Base-by-base conservation (phyloP, 1,140 invertebrate genomes). In the Drosophila nannoptera region DNA sequence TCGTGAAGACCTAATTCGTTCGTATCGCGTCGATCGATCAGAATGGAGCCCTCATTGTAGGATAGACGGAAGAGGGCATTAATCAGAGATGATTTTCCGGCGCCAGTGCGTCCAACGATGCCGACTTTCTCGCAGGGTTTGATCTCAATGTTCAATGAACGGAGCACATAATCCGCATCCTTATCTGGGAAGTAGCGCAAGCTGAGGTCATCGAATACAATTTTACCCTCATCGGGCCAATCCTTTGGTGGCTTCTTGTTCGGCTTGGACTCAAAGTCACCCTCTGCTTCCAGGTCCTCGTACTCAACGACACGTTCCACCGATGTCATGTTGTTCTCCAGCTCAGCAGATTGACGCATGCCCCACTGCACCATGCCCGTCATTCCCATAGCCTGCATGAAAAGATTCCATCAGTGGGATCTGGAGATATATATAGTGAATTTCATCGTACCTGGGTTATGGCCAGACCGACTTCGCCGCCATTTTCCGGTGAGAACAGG, bases 61-160 rank as follows among this genome's bases (percentile, higher is more conserved):
- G 93, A 92, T 45, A 97, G 78, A 43, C 95, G 93, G 84, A 94
- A 96, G 0, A 98, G 87, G 0, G 95, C 94, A 29, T 94, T 91
- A 60, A 97, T 96, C 4, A 98, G 88, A 0, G 97, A 97, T 0
- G 96, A 96, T 90, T 98, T 98, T n/a, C 97, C 97, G 32, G 97
- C 97, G 7, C 97, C 97, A 7, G 96, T 97, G 80, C 95, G 91
- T 31, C 96, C 96, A 14, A 97, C 96, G 46, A 97, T 94, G 14
- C 92, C 92, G 12, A 93, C 87, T 90, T 95, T 95, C 87, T 95
- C 94, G 55, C 89, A 90, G 0, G 92, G 87, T 9, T 91, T 65
- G 38, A 95, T 92, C 5, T 78, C 78, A 53, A 94, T 93, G 59
- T 91, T 92, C 5, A 95, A 83, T 45, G 92, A 90, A 70, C 92